Percentiles rank a stretch among this genome's conserved stretches.
Conservation (phyloP, 2,113 vertebrate genomes). For the Pteropus alecto region DNA sequence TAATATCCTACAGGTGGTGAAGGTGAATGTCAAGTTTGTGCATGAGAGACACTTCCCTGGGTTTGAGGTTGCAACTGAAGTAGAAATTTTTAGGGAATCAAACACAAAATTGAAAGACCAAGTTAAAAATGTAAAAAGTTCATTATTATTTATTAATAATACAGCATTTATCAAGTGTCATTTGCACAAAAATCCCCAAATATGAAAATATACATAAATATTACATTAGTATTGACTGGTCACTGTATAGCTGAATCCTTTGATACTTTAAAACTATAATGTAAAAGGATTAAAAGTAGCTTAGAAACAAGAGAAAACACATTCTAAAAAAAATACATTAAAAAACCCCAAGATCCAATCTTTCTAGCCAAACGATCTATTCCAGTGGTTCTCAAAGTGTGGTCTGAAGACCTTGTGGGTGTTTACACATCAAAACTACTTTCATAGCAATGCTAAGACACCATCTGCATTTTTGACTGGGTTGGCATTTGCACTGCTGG, state of each 20-base stretch:
- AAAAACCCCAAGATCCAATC: background rate
- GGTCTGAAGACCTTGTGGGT: background rate
- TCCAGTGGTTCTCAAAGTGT: background rate
- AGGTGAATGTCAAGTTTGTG: slow-evolving; percentile 97
- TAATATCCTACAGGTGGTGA: slow-evolving; percentile 96
- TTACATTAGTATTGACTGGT: background rate
- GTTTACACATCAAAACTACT: background rate
- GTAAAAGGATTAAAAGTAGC: slow-evolving; percentile 20
- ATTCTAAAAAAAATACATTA: background rate
- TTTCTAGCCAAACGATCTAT: background rate
- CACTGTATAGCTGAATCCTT: background rate
- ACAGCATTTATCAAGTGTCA: background rate
- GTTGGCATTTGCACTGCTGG: background rate
- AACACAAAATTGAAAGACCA: slow-evolving; percentile 54
- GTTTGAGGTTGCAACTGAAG: slow-evolving; percentile 86
- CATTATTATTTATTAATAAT: slow-evolving; percentile 18
- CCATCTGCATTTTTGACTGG: background rate
- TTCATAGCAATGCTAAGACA: background rate
- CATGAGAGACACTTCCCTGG: slow-evolving; percentile 95
- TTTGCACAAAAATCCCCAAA: slow-evolving; percentile 25
- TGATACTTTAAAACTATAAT: slow-evolving; percentile 36
- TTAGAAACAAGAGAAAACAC: background rate
- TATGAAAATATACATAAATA: slow-evolving; percentile 11
- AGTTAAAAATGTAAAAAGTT: slow-evolving; percentile 44
- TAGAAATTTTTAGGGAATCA: slow-evolving; percentile 57